These are phyloP conservation scores for Drosophila repletoides DNA, from an alignment of 1,140 invertebrate species.

Conservation along the genomic window DNA sequence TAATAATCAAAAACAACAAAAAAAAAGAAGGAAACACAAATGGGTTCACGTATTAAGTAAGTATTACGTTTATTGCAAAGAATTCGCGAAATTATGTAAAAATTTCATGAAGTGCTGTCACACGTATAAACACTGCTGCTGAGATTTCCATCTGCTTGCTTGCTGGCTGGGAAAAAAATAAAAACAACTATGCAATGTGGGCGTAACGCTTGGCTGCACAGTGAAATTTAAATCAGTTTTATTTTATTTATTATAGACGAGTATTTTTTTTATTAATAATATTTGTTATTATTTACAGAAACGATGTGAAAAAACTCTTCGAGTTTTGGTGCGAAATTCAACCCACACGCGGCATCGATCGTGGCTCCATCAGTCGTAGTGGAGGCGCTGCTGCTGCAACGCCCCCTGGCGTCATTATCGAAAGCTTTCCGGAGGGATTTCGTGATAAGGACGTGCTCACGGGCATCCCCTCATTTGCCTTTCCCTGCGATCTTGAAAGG, in stretches of 20 bases:
- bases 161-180: conserved; percentile 20
- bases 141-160: conserved; percentile 33
- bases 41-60: conserved; percentile 80
- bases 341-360: conserved; percentile 83
- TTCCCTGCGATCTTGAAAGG: conserved; percentile 91
- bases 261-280: conserved; percentile 17
- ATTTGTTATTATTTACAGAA: conserved; percentile 83
- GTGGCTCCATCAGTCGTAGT: conserved; percentile 43
- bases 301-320: conserved; percentile 91
- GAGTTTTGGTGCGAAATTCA: conserved; percentile 92
- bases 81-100: too few species aligned
- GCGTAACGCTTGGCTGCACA: conserved; percentile 66
- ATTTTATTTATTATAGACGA: conserved; percentile 1
- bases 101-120: too few species aligned
- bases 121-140: too few species aligned
- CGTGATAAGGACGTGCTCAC: conserved; percentile 89
- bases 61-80: too few species aligned
- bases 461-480: conserved; percentile 91
- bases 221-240: conserved; percentile 28
- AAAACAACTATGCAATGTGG: conserved; percentile 44
- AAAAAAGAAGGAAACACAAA: conserved; percentile 39
- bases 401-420: conserved; percentile 85
- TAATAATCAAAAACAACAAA: conserved; percentile 30
- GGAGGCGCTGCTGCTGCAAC: conserved; percentile 65
- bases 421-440: conserved; percentile 89